phyloP scores from a whole-genome alignment of 2,888 invertebrate genomes.

The Hemaris fuciformis region DNA sequence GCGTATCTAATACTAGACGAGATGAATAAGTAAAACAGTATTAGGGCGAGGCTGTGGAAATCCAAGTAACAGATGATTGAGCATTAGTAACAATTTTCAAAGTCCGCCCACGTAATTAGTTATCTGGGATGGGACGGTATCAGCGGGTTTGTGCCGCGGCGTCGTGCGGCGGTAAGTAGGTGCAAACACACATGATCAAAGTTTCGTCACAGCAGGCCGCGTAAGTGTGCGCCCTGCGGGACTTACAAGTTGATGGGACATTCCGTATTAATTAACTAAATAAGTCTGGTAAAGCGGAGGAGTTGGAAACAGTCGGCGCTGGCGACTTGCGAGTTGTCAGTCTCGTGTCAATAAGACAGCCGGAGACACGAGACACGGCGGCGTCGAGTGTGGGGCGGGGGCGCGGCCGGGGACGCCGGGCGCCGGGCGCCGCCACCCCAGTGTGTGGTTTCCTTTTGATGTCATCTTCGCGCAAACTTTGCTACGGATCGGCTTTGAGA shows the following conservation, averaged over 20 bases:
- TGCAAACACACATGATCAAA: conserved; percentile 64
- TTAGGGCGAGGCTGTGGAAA: background rate
- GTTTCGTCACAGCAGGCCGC: conserved; percentile 62
- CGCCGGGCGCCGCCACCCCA: conserved; percentile 67
- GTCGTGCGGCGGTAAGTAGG: background rate
- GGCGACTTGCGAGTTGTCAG: conserved; percentile 77
- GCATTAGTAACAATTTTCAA: background rate
- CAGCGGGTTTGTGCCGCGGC: background rate
- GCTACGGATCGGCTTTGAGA: conserved; percentile 82
- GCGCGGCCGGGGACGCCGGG: conserved; percentile 42
- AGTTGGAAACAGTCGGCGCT: conserved; percentile 63
- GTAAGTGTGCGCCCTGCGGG: conserved; percentile 69
- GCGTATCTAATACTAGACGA: background rate
- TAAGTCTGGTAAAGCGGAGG: conserved; percentile 73
- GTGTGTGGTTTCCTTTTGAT: conserved; percentile 82
- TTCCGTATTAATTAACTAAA: conserved; percentile 81
- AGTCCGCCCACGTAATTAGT: background rate
- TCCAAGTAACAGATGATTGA: background rate
- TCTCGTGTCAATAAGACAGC: conserved; percentile 80
- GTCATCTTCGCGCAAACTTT: conserved; percentile 83
- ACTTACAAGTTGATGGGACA: conserved; percentile 76
- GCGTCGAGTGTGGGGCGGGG: conserved; percentile 68
- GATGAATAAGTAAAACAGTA: background rate
- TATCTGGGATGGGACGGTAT: background rate
- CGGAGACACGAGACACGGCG: conserved; percentile 59